phyloP scores from a whole-genome alignment of 1,140 invertebrate species.

The Lamellibrachia luymesi region DNA sequence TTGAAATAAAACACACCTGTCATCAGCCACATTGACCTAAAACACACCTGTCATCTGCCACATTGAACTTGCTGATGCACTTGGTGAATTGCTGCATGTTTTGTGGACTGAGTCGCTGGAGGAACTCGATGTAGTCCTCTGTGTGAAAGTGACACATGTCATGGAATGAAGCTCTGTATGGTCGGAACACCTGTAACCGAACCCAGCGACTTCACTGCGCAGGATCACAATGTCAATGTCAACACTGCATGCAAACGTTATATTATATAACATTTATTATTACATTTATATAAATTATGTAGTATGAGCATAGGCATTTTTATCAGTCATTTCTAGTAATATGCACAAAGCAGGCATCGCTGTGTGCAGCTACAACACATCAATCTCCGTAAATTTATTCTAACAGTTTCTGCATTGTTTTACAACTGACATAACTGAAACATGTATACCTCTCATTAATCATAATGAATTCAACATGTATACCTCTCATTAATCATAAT shows the following conservation, averaged over 20 bases:
- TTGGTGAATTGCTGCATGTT: constrained; percentile 94
- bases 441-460: no score
- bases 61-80: constrained; percentile 85
- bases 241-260: neutral
- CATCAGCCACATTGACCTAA: constrained; percentile 93
- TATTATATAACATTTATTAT: neutral
- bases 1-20: constrained; percentile 65
- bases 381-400: no score
- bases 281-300: neutral
- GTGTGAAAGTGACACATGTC: constrained; percentile 98
- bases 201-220: neutral
- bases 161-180: constrained; percentile 88
- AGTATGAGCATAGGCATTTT: neutral
- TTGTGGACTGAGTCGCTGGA: constrained; percentile 92
- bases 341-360: no score
- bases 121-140: constrained; percentile 96
- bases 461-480: no score
- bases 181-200: constrained; percentile 72
- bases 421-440: no score
- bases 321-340: no score
- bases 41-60: constrained; percentile 88
- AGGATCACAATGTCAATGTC: neutral
- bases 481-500: no score
- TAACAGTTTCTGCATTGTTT: no score
- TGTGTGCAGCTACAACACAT: no score